These are phyloP conservation scores for Ylistrum balloti DNA, from an alignment of 1,140 invertebrate species.

Conservation along the genomic window DNA sequence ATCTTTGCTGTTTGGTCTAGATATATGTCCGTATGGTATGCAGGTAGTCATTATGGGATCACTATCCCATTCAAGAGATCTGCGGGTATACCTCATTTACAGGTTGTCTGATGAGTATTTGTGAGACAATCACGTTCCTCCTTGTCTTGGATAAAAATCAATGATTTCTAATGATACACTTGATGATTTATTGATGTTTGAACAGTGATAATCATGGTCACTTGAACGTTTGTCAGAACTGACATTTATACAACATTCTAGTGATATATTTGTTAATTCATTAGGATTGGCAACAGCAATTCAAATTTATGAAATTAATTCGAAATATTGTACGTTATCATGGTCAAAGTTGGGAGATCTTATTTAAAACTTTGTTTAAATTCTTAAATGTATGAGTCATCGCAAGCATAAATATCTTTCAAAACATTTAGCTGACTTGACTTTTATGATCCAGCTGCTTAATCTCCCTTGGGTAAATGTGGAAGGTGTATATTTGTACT, in stretches of 20 bases:
- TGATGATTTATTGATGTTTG: conserved; percentile 21
- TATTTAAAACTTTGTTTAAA: conserved; percentile 26
- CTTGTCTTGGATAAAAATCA: not conserved
- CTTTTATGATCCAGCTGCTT: not conserved
- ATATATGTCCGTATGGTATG: conserved; percentile 3
- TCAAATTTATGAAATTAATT: not conserved
- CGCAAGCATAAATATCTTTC: not conserved
- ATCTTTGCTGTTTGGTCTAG: not conserved
- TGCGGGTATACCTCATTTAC: not conserved
- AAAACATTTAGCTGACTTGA: not conserved
- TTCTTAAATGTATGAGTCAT: conserved; percentile 14
- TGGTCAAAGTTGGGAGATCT: not conserved
- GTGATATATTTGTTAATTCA: not conserved
- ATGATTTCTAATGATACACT: conserved; percentile 14
- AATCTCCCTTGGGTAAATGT: not conserved
- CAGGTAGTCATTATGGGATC: not conserved
- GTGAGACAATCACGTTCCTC: not conserved
- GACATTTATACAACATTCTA: not conserved
- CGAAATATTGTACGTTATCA: not conserved
- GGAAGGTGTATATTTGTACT: not conserved
- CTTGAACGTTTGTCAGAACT: conserved; percentile 6
- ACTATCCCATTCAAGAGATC: not conserved
- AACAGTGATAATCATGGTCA: conserved; percentile 8
- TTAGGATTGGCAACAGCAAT: not conserved
- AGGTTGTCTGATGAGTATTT: not conserved